phyloP scores from a whole-genome alignment of 2,113 vertebrate species.

The Typhlomys cinereus region DNA sequence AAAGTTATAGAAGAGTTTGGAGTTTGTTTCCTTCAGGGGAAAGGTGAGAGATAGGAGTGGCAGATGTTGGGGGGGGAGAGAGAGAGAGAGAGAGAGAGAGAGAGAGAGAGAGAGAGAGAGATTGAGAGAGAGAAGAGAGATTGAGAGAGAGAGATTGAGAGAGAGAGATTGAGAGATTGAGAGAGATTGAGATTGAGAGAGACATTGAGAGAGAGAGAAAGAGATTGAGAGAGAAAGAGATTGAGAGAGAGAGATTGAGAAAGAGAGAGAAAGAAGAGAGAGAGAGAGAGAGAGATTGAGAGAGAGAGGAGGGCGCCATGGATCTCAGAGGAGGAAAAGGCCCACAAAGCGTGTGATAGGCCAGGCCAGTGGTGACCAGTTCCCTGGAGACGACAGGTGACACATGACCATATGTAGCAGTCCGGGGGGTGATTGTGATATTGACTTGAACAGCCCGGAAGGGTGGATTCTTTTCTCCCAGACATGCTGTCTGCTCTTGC shows the following conservation, averaged over 20 bases:
- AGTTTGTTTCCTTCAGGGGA: background rate
- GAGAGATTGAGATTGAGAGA: too few relatives aligned
- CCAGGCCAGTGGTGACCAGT: background rate
- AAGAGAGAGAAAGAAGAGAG: too few relatives aligned
- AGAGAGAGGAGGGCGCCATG: background rate
- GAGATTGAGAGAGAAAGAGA: too few relatives aligned
- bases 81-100: too few relatives aligned
- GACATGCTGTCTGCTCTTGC: accelerated
- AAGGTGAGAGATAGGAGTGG: background rate
- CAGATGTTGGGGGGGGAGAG: too few relatives aligned
- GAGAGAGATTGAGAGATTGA: too few relatives aligned
- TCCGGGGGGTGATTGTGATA: background rate
- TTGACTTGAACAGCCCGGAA: accelerated
- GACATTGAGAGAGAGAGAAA: too few relatives aligned
- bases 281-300: too few relatives aligned
- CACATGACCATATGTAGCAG: accelerated
- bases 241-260: too few relatives aligned
- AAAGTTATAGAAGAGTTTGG: background rate
- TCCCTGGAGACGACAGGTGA: background rate
- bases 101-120: too few relatives aligned
- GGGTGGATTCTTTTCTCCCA: background rate
- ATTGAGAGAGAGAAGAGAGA: too few relatives aligned
- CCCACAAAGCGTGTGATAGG: accelerated
- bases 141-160: too few relatives aligned
- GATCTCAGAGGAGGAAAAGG: background rate